phyloP scores from a whole-genome alignment of 2,113 vertebrate species.

The Ursus arctos region DNA sequence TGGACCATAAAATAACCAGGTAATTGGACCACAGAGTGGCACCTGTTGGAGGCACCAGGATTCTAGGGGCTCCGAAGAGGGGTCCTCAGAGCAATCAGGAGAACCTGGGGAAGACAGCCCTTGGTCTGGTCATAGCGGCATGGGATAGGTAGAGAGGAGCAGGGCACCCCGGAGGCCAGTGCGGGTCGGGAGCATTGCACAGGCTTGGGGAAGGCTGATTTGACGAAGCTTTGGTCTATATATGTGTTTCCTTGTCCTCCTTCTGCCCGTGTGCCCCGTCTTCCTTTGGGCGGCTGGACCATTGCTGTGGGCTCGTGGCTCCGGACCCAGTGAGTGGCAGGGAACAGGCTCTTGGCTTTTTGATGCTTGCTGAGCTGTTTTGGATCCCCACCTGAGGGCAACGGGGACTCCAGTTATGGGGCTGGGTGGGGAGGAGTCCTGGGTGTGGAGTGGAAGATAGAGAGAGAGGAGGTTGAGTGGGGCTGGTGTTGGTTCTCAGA shows the following conservation, averaged over 20 bases:
- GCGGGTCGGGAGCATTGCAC: fast-evolving
- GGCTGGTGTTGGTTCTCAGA: neutral
- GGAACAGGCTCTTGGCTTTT: neutral
- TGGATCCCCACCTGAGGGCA: neutral
- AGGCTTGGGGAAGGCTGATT: neutral
- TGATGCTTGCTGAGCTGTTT: neutral
- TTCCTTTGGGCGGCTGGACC: neutral
- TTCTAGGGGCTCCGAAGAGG: neutral
- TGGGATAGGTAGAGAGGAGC: neutral
- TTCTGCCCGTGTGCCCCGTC: fast-evolving
- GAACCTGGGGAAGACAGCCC: neutral
- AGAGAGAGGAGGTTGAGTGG: neutral
- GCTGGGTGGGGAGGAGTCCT: no score
- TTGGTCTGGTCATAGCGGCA: no score
- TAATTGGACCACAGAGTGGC: neutral
- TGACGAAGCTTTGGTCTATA: neutral
- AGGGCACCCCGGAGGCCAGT: neutral
- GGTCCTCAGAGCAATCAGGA: neutral
- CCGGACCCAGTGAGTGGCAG: neutral
- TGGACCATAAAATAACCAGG: neutral
- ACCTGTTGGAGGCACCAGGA: neutral
- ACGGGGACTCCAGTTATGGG: neutral
- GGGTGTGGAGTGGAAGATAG: neutral
- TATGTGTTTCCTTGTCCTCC: fast-evolving
- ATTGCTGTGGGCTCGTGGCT: neutral